phyloP scores from a whole-genome alignment of 2,797 vertebrate genomes.

The Taenioides sp. region DNA sequence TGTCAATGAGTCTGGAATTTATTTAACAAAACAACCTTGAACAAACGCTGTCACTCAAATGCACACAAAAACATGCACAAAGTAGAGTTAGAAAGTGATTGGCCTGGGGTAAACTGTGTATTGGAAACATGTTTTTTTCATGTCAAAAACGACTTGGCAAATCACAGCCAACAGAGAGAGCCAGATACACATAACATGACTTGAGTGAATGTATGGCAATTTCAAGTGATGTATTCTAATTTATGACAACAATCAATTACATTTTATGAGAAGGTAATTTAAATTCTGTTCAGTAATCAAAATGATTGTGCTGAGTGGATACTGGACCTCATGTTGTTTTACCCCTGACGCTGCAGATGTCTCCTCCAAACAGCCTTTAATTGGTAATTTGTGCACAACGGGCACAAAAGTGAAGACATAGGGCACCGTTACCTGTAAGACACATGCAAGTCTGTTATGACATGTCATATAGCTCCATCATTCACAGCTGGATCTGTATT shows the following conservation, averaged over 20 bases:
- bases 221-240: too few species aligned
- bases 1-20: too few species aligned
- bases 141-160: too few species aligned
- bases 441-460: constrained; percentile 9
- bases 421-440: constrained; percentile 76
- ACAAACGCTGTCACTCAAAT: too few species aligned
- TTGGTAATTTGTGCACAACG: constrained; percentile 79
- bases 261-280: not conserved
- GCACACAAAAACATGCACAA: too few species aligned
- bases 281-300: not conserved
- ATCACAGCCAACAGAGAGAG: too few species aligned
- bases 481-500: not conserved
- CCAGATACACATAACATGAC: too few species aligned
- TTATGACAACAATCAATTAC: not conserved
- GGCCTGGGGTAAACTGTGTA: too few species aligned
- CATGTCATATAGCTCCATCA: not conserved
- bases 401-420: constrained; percentile 85
- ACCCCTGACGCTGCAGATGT: constrained; percentile 22
- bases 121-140: too few species aligned
- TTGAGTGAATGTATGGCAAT: too few species aligned
- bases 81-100: too few species aligned
- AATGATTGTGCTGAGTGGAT: not conserved
- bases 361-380: constrained; percentile 53
- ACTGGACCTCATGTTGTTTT: constrained; percentile 57
- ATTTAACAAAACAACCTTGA: too few species aligned